Base-by-base conservation (phyloP, 1,140 invertebrate genomes). In the Drosophila insularis region DNA sequence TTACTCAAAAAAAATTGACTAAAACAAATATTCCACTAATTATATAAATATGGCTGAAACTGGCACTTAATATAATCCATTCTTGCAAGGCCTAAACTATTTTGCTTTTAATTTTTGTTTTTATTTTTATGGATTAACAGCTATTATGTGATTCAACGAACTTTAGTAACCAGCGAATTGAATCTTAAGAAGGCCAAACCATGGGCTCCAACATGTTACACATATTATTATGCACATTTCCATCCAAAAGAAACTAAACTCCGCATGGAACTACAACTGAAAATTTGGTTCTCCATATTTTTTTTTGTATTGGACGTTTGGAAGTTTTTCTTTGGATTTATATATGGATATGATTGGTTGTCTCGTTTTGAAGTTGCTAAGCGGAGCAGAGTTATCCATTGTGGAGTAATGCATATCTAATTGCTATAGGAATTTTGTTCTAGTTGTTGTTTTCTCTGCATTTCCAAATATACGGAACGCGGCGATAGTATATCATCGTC, bases 241-340 rank as follows among this genome's bases (percentile, higher is more conserved):
- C 31, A 11, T 31, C 40, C 27, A 5, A 32, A 59, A 37, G 10
- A 37, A 50, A 35, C 53, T 46, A 27, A 59, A 31, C 23, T 23
- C 21, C 23, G n/a, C 37, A 32, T 46, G n/a, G n/a, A 39, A 58
- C 60, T 70, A 50, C 71, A 46, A 77, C 81, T 77, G 63, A 35
- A 77, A 84, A 84, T 84, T 84, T 84, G 43, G 73, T 59, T 40
- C 65, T 69, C 59, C 72, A 37, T 58, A 53, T 21, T 58, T 54
- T 53, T 31, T 54, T n/a, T 43, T 4, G 27, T 27, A 27, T 27
- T 17, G 14, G 14, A 11, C 8, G 27, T 6, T 1, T 19, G 14
- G 8, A 19, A 21, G 60, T 60, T 55, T 66, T 11, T 53, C 39
- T 61, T 27, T 27, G 27, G 50, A 27, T 31, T 50, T 50, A 21